phyloP scores from a whole-genome alignment of 2,888 invertebrate species.

The Meghimatium bilineatum region DNA sequence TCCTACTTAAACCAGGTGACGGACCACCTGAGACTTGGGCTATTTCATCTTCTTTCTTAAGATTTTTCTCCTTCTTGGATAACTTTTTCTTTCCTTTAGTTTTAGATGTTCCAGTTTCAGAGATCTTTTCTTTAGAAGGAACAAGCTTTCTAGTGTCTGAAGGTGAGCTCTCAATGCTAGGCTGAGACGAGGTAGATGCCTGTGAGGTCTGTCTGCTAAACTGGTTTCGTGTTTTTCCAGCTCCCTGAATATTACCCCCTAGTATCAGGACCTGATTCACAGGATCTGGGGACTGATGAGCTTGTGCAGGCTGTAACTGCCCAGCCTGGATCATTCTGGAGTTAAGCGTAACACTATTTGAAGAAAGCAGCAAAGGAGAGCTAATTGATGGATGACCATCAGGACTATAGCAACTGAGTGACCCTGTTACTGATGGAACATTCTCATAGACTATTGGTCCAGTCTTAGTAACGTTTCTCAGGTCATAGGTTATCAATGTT shows the following conservation, averaged over 20 bases:
- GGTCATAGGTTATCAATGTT: slow-evolving; percentile 44
- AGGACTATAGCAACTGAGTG: slow-evolving; percentile 22
- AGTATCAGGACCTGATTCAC: neutral
- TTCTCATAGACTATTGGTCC: slow-evolving; percentile 48
- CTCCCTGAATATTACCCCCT: slow-evolving; percentile 17
- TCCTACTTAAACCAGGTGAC: slow-evolving; percentile 17
- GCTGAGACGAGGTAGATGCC: slow-evolving; percentile 28
- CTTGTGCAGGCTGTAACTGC: neutral
- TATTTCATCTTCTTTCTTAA: slow-evolving; percentile 32
- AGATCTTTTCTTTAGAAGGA: slow-evolving; percentile 8
- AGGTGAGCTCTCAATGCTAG: slow-evolving; percentile 8
- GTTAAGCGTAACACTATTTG: neutral
- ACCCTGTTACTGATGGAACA: slow-evolving; percentile 8
- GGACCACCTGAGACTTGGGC: neutral
- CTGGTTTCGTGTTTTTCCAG: slow-evolving; percentile 4
- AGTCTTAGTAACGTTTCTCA: slow-evolving; percentile 28
- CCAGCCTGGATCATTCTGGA: neutral
- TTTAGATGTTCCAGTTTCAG: neutral
- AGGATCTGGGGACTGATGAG: neutral
- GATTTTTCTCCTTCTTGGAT: slow-evolving; percentile 34
- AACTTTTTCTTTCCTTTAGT: slow-evolving; percentile 18
- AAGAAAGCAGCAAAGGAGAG: neutral
- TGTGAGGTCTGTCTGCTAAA: slow-evolving; percentile 26
- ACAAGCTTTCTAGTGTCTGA: slow-evolving; percentile 1
- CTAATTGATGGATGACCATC: slow-evolving; percentile 5